Conservation (phyloP, 2,797 vertebrate species). For the Spinibarbus caldwelli region DNA sequence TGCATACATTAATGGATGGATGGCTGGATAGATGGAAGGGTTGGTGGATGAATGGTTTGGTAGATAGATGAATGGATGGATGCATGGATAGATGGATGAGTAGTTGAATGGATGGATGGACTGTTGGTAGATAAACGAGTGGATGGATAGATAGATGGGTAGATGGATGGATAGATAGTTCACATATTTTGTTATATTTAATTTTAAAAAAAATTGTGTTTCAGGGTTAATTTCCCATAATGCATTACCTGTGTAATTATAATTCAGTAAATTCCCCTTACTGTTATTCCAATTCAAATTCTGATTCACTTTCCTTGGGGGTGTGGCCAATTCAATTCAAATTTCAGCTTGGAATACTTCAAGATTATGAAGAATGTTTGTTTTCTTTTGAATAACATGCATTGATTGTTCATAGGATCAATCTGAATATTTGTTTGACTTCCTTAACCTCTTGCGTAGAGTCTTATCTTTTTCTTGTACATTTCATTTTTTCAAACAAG, state of each 20-base stretch:
- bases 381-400: background rate
- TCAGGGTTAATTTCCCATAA: background rate
- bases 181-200: background rate
- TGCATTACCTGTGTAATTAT: background rate
- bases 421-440: background rate
- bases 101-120: too few relatives aligned
- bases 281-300: background rate
- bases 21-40: fast-evolving
- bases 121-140: background rate
- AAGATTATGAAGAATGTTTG: background rate
- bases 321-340: background rate
- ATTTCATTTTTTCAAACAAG: background rate
- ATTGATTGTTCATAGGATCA: background rate
- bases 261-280: background rate
- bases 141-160: background rate
- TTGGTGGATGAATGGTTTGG: too few relatives aligned
- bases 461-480: background rate
- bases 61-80: background rate
- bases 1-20: fast-evolving
- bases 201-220: background rate
- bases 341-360: background rate
- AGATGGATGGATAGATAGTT: background rate
- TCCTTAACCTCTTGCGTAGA: background rate
- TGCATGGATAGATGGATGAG: background rate
- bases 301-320: background rate